Evolutionary conservation across 2,797 vertebrate genomes (phyloP).

Genomic region (Channallabes apus): DNA sequence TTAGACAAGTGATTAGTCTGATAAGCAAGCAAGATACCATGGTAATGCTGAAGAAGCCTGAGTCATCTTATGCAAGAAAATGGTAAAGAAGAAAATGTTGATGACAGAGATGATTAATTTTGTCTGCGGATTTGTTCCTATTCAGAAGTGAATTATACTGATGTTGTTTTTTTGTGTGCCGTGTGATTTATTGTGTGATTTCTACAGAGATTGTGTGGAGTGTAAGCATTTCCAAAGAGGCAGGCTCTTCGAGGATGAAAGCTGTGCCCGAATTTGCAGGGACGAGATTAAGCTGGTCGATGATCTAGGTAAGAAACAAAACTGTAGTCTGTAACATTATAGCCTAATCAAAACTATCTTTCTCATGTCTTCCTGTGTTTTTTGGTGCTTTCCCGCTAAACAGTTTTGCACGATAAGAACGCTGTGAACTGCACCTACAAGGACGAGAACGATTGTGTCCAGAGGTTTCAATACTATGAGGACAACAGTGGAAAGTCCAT

Average conservation of each 20-base stretch:
- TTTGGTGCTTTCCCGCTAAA: background rate
- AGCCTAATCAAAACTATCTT: background rate
- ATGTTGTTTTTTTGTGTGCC: background rate
- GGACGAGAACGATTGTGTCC: slow-evolving; percentile 90
- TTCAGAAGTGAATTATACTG: background rate
- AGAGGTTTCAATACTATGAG: slow-evolving; percentile 93
- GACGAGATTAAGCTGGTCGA: slow-evolving; percentile 85
- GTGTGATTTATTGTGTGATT: slow-evolving; percentile 12
- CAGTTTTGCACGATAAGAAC: slow-evolving; percentile 82
- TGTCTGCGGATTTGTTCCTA: background rate
- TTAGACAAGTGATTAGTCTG: background rate
- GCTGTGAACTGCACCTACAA: slow-evolving; percentile 97
- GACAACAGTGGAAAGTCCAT: slow-evolving; percentile 82
- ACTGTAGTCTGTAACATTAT: background rate
- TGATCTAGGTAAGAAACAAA: slow-evolving; percentile 80
- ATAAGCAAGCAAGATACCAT: background rate
- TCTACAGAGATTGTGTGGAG: slow-evolving; percentile 88
- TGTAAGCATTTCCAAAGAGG: slow-evolving; percentile 93
- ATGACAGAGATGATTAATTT: background rate
- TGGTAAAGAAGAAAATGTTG: too few species aligned
- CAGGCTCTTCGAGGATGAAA: slow-evolving; percentile 76
- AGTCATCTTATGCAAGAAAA: too few species aligned
- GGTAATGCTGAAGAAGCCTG: background rate
- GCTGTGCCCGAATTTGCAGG: slow-evolving; percentile 86
- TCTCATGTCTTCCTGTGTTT: background rate